phyloP scores from a whole-genome alignment of 2,797 vertebrate genomes.

The Propithecus perrieri region DNA sequence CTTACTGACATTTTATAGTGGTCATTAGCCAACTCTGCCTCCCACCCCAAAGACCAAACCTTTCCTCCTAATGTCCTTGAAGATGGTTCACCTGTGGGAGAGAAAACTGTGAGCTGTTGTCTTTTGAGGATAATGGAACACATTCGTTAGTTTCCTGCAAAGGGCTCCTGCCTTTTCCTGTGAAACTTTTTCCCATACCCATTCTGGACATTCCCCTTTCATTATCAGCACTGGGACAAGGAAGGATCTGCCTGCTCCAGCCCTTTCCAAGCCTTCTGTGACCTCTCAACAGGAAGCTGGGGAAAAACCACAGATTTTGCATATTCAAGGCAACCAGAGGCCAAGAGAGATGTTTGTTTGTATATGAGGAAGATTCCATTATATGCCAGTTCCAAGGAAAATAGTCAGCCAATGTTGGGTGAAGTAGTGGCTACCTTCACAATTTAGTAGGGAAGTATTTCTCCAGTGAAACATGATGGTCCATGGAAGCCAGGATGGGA shows the following conservation, averaged over 20 bases:
- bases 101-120: background rate
- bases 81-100: background rate
- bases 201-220: background rate
- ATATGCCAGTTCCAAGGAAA: background rate
- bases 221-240: background rate
- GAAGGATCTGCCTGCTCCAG: background rate
- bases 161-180: background rate
- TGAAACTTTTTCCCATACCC: background rate
- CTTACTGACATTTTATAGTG: background rate
- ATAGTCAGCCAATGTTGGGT: background rate
- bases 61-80: background rate
- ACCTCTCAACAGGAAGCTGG: background rate
- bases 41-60: background rate
- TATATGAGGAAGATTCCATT: background rate
- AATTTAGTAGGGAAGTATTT: background rate
- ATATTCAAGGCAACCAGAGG: background rate
- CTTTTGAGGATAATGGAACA: background rate
- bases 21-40: background rate
- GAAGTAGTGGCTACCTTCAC: background rate
- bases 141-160: background rate
- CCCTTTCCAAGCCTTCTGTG: background rate
- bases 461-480: background rate
- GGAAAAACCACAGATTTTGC: background rate
- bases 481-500: background rate
- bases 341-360: background rate